Evolutionary conservation across 2,797 vertebrate species (phyloP), one percentile per base, ranked within the genome.

Genomic region (Hippopotamyrus pictus): DNA sequence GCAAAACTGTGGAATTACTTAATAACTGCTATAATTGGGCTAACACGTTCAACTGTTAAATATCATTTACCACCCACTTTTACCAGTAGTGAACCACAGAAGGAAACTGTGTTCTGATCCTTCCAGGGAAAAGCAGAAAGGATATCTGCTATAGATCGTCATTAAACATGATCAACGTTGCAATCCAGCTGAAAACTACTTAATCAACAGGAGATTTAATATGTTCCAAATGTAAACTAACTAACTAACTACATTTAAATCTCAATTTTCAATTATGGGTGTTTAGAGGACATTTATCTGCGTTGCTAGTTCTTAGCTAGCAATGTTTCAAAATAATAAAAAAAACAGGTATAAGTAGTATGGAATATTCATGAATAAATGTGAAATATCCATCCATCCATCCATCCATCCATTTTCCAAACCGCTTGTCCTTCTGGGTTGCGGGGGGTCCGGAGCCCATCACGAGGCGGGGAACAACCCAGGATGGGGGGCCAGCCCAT

Each of bases 31-130:
- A 69, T 46, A 51, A 87, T 79, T 33, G 2, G 14, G 59, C 85
- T 84, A 12, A 14, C 59, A 12, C 8, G 50, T 89, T 73, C 33
- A 48, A 8, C 83, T 54, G 8, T 33, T 5, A 62, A 65, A 41
- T 50, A 19, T 86, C 41, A 29, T 89, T 89, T 54, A 73, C 50
- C 65, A n/a, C 84, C 50, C 85, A 86, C 65, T 22, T 87, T 79
- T 53, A 25, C 53, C 83, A 50, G 76, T 7, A 51, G 7, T 62
- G 57, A 51, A 37, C 51, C 48, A 48, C 62, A 44, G 29, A 51
- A 76, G 59, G 51, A 88, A 41, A 51, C 88, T 82, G 33, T 33
- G 3, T 79, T 69, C 12, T 25, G 62, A 69, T 69, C 33, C 33
- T 69, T 86, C n/a, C 50, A 86, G 41, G 2, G 62, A 17, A 87